Evolutionary conservation across 2,888 invertebrate genomes (phyloP), one percentile per base, ranked within the genome.

Genomic region (Chrysolina oricalcia): DNA sequence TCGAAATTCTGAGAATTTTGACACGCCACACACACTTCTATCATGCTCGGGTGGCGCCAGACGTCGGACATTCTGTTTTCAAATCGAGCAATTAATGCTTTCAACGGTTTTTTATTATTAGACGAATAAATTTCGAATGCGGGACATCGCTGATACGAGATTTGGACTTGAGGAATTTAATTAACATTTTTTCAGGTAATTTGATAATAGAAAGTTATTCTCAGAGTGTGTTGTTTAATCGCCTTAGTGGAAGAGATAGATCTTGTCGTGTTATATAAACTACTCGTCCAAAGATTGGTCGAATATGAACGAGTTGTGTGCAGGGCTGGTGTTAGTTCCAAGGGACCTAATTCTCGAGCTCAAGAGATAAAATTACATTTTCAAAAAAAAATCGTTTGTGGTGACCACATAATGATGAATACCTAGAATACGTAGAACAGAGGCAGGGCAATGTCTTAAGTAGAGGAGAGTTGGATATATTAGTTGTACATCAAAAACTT

Each of bases 41-140:
- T 71, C 56, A 63, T 64, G 73, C 70, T 68, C 65, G 72, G 76
- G 64, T 79, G 78, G 78, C 78, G 78, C 78, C 78, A 79, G 76
- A 74, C 76, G 64, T 27, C 56, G 74, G 64, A 27, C 56, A 64
- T 64, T 75, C 73, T 70, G 73, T 77, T 73, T 77, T 72, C 43
- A 70, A 74, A 77, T 77, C 77, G 66, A 74, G 74, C 74, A 77
- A 77, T 77, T 77, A 77, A 77, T 77, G 77, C 77, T 77, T 72
- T 77, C 77, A 70, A 75, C 77, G 73, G 77, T 70, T 73, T 73
- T 77, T 75, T 74, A 70, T 76, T 73, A 73, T 75, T 74, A 77
- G 72, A 70, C 74, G 74, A 68, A 77, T 77, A 77, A 72, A 77
- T 77, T 77, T 73, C 53, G 72, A 74, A 74, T 67, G 46, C 68